phyloP scores from a whole-genome alignment of 2,888 invertebrate species.

The Cryptocheilus praepositus region DNA sequence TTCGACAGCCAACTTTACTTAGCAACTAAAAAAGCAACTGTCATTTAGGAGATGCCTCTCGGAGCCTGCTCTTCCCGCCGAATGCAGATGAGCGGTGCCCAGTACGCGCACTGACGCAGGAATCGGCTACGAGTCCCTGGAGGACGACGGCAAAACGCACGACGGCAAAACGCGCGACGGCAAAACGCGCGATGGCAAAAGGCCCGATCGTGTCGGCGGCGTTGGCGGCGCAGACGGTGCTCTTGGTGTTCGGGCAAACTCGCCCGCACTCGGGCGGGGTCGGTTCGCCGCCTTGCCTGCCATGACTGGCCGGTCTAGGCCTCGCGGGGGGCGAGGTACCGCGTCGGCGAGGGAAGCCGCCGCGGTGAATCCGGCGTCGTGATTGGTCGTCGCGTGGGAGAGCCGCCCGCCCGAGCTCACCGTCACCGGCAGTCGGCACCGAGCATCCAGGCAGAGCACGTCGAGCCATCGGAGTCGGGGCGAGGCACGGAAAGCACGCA shows the following conservation, averaged over 20 bases:
- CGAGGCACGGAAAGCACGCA: conserved; percentile 48
- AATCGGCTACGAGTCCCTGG: neutral
- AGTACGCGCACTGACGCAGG: no score
- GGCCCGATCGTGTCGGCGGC: neutral
- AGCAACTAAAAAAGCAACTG: no score
- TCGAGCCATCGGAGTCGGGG: conserved; percentile 55
- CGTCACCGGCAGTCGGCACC: conserved; percentile 69
- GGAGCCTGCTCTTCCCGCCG: no score
- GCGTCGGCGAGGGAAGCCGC: conserved; percentile 70
- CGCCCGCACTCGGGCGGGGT: conserved; percentile 52
- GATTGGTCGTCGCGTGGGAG: conserved; percentile 74
- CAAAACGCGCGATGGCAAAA: conserved; percentile 4
- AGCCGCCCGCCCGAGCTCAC: conserved; percentile 73
- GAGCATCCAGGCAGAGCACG: conserved; percentile 68
- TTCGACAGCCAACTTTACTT: no score
- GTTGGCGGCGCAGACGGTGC: conserved; percentile 5
- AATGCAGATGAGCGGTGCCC: neutral
- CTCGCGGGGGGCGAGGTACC: conserved; percentile 53
- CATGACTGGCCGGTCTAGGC: conserved; percentile 67
- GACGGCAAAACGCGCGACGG: conserved; percentile 16
- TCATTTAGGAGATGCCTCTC: no score
- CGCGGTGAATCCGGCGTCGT: conserved; percentile 64
- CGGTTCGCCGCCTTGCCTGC: conserved; percentile 63
- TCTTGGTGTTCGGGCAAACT: conserved; percentile 48
- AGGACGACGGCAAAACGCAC: conserved; percentile 11